These are phyloP conservation scores for Sinelater perroti DNA, from an alignment of 2,888 invertebrate species.

Conservation along the genomic window DNA sequence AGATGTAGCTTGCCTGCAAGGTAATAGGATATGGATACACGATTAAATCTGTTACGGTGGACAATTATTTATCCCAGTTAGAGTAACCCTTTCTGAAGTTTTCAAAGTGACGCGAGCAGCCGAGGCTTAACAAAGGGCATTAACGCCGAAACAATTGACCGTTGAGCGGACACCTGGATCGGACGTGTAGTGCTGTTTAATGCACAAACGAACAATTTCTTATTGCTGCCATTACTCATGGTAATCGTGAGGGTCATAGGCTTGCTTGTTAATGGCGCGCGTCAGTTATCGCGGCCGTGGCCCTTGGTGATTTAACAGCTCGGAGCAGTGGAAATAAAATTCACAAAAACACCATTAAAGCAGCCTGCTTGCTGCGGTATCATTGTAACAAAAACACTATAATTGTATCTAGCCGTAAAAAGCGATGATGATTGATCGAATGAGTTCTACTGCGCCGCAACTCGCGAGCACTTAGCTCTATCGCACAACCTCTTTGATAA, in stretches of 20 bases:
- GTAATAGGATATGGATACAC: slow-evolving; percentile 39
- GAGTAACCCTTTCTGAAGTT: slow-evolving; percentile 22
- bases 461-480: slow-evolving; percentile 37
- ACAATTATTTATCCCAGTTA: slow-evolving; percentile 20
- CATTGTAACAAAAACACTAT: slow-evolving; percentile 34
- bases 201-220: slow-evolving; percentile 9
- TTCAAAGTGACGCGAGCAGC: not conserved
- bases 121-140: slow-evolving; percentile 25
- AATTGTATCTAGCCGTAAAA: slow-evolving; percentile 36
- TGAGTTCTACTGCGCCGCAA: slow-evolving; percentile 29
- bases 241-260: slow-evolving; percentile 4
- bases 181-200: not conserved
- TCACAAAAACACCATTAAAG: slow-evolving; percentile 34
- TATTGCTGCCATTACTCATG: slow-evolving; percentile 13
- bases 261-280: slow-evolving; percentile 17
- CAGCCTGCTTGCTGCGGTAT: slow-evolving; percentile 28
- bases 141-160: slow-evolving; percentile 31
- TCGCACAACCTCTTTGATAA: slow-evolving; percentile 38
- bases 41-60: slow-evolving; percentile 41
- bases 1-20: slow-evolving; percentile 33
- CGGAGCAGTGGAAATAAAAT: slow-evolving; percentile 20
- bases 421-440: slow-evolving; percentile 37
- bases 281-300: slow-evolving; percentile 9
- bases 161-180: slow-evolving; percentile 38
- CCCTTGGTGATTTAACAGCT: not conserved